These are phyloP conservation scores for Hydrozoanthus gracilis DNA, from an alignment of 92 coral and sea anemone genomes.

Conservation along the genomic window DNA sequence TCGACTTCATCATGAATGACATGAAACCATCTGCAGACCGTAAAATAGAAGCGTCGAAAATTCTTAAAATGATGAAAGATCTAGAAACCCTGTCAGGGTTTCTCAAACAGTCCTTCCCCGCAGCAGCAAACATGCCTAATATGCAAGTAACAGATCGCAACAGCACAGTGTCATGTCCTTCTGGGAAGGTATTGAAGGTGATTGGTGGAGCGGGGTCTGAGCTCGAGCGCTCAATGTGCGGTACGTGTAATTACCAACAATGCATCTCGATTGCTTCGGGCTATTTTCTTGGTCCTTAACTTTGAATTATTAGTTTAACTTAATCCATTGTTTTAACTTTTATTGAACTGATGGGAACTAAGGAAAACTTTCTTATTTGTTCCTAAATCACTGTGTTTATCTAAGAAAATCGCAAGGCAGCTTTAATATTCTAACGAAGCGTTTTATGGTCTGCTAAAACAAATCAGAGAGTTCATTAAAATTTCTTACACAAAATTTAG, in stretches of 20 bases:
- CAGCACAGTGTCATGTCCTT: slow-evolving; percentile 75
- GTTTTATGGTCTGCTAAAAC: too few species aligned
- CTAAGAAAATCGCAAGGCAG: too few species aligned
- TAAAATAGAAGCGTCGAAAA: slow-evolving; percentile 65
- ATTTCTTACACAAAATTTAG: too few species aligned
- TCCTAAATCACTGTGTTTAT: too few species aligned
- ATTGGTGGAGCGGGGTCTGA: slow-evolving; percentile 73
- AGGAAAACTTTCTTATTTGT: too few species aligned
- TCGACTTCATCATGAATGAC: slow-evolving; percentile 86
- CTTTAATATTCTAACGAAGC: too few species aligned
- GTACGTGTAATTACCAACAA: slow-evolving; percentile 55
- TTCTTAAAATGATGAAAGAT: slow-evolving; percentile 79
- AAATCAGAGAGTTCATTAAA: too few species aligned
- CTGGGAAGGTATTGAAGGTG: slow-evolving; percentile 69
- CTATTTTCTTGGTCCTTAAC: too few species aligned
- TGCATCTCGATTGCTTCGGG: too few species aligned
- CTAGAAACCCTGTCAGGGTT: slow-evolving; percentile 61
- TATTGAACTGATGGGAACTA: too few species aligned
- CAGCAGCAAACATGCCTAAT: slow-evolving; percentile 70
- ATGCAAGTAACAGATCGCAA: slow-evolving; percentile 67
- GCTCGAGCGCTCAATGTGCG: slow-evolving; percentile 81
- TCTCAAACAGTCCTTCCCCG: slow-evolving; percentile 63
- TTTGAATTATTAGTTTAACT: too few species aligned
- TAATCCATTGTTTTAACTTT: too few species aligned
- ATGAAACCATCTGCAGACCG: slow-evolving; percentile 65